These are phyloP conservation scores for Parnassius glacialis DNA, from an alignment of 2,888 invertebrate species.

Conservation along the genomic window DNA sequence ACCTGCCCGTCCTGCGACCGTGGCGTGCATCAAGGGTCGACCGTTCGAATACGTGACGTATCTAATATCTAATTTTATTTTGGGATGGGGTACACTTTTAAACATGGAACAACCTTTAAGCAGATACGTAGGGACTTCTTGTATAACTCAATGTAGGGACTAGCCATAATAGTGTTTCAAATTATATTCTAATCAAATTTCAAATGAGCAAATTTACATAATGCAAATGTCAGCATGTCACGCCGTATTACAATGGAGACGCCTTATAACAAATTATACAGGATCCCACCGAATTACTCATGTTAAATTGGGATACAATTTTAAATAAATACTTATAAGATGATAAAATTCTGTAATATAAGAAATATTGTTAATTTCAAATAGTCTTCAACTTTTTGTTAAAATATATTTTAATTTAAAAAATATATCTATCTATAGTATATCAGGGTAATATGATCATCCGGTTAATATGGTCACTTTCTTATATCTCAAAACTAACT, in stretches of 20 bases:
- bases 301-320: slow-evolving; percentile 3
- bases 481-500: too few relatives aligned
- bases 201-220: slow-evolving; percentile 37
- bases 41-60: slow-evolving; percentile 15
- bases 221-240: slow-evolving; percentile 29
- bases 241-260: not conserved
- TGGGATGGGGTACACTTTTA: slow-evolving; percentile 15
- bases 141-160: too few relatives aligned
- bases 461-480: too few relatives aligned
- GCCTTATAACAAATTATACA: slow-evolving; percentile 20
- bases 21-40: slow-evolving; percentile 24
- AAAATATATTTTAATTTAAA: too few relatives aligned
- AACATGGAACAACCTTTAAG: slow-evolving; percentile 12
- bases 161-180: too few relatives aligned
- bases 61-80: slow-evolving; percentile 14
- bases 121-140: too few relatives aligned
- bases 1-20: slow-evolving; percentile 46
- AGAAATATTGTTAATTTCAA: too few relatives aligned
- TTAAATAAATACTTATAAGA: slow-evolving; percentile 5
- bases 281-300: slow-evolving; percentile 11
- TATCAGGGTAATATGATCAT: too few relatives aligned
- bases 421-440: too few relatives aligned
- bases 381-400: too few relatives aligned
- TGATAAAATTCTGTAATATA: too few relatives aligned
- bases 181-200: slow-evolving; percentile 31